Evolutionary conservation across 2,113 vertebrate genomes (phyloP), one percentile per base, ranked within the genome.

Genomic region (Chaenogobius annularis): DNA sequence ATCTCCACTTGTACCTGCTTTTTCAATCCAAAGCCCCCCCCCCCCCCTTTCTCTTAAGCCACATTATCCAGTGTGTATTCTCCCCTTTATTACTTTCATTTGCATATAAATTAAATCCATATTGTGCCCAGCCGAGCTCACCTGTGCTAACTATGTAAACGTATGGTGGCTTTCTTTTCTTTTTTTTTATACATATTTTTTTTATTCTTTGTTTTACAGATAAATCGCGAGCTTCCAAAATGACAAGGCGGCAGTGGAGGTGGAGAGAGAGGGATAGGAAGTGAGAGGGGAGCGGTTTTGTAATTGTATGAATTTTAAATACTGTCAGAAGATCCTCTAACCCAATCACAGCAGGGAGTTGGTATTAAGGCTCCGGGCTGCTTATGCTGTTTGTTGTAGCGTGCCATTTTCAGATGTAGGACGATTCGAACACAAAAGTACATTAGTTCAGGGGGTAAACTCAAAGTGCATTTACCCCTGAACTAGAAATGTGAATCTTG

Each of bases 41-140:
- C 66, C 59, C 59, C 20, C 67, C 62, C 50, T 64, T 46, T 20
- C 48, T 35, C 89, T 92, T 91, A 92, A 94, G 94, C 86, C 86
- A 94, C 92, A 96, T 96, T 96, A n/a, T 96, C 95, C 94, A 95
- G 94, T 94, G 92, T 95, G 95, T 94, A 89, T 91, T 90, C 95
- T 94, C 93, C 89, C 61, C 61, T 63, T 96, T 97, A 97, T 96
- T 96, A 93, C 95, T 94, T 94, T 94, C 89, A 98, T 98, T 98
- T 98, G 95, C 97, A 98, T 98, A 97, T 96, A 98, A 98, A 98
- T 97, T 98, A 98, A 98, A 97, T 94, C 94, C 94, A 96, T 96
- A 96, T 95, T 96, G 95, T 95, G 94, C 96, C 96, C 97, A 94
- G n/a, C n/a, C 95, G 94, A 97, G 96, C 95, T 95, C 96, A 94